Base-by-base conservation (phyloP, 2,888 invertebrate species). In the Melieria crassipennis region DNA sequence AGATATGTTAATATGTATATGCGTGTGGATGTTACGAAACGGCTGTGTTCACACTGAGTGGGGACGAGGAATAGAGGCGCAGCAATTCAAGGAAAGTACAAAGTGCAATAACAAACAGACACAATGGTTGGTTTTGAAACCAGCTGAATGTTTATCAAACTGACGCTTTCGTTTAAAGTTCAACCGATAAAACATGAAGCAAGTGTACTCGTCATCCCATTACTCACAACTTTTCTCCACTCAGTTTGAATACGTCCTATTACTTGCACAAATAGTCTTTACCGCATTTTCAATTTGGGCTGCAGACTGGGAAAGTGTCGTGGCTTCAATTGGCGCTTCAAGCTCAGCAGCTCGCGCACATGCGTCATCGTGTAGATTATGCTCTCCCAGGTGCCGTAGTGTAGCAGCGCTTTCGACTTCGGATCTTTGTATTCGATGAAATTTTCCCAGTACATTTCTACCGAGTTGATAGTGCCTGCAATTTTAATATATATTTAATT, bases 311-410 rank as follows among this genome's bases (percentile, higher is more conserved):
- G 77, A 47, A 73, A 47, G 13, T 67, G 47, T 42, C 50, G 64
- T 3, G 50, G 43, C 55, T 71, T 74, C 11, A 77, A 13, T 65
- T 76, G 52, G 1, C 52, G 52, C 69, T 75, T 60, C 13, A 73
- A 42, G 6, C 50, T 7, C 6, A 72, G 4, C 45, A 71, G 62
- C 62, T 78, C 73, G 4, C 57, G 48, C 5, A 43, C 57, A 70
- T 73, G 42, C n/a, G 71, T 68, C 67, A 78, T 13, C 1, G 65
- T 71, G 67, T 69, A 64, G 1, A 78, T 52, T 2, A 48, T 52
- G 45, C 77, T 77, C 46, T 76, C 73, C 78, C 78, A 78, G 6
- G 78, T 76, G 4, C 74, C 77, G 7, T 42, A 70, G 55, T 76
- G 72, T 6, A 77, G 13, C 50, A 77, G 60, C 3, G 71, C 73